phyloP scores from a whole-genome alignment of 2,113 vertebrate genomes.

The Corythornis cristatus region DNA sequence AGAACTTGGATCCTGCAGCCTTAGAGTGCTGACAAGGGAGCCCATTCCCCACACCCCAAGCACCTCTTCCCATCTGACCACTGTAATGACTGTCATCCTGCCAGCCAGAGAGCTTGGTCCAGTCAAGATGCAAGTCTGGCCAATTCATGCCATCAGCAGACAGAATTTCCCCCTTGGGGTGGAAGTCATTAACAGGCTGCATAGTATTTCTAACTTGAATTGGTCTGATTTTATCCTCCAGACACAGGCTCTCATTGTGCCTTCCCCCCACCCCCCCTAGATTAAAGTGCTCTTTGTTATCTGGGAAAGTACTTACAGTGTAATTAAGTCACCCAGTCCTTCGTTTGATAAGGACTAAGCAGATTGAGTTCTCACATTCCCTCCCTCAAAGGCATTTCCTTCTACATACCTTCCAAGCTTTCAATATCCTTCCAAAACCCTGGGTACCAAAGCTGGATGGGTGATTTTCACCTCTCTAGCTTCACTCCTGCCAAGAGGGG shows the following conservation, averaged over 20 bases:
- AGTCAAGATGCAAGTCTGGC: background rate
- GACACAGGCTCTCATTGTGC: background rate
- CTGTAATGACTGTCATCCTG: background rate
- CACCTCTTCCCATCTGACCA: background rate
- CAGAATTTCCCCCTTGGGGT: background rate
- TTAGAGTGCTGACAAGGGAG: background rate
- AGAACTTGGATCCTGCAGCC: background rate
- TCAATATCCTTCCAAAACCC: background rate
- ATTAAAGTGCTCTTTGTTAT: conserved; percentile 32
- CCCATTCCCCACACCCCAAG: background rate
- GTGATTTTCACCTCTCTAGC: background rate
- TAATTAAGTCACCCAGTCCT: conserved; percentile 45
- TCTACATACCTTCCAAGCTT: background rate
- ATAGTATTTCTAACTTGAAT: background rate
- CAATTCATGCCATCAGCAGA: background rate
- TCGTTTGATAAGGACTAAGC: conserved; percentile 19
- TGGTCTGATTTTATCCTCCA: conserved; percentile 11
- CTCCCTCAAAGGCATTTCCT: background rate
- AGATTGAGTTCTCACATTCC: background rate
- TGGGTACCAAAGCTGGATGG: background rate
- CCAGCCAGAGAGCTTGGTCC: background rate
- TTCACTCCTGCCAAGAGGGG: background rate
- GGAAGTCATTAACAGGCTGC: background rate
- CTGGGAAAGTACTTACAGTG: conserved; percentile 20
- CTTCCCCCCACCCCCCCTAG: background rate